Conservation (phyloP, 2,888 invertebrate genomes). For the Uloborus plumipes region DNA sequence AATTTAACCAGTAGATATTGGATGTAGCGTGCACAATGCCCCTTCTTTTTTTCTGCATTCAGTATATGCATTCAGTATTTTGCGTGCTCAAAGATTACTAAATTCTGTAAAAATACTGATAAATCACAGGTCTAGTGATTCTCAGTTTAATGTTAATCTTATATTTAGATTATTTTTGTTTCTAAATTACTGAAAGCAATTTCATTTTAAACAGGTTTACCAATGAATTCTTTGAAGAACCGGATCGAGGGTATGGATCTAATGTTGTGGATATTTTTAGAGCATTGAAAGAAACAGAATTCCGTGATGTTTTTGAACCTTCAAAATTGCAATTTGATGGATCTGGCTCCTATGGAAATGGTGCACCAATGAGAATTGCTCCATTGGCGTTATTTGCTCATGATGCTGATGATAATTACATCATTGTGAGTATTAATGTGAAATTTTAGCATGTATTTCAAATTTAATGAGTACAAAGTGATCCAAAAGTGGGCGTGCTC, state of each 20-base stretch:
- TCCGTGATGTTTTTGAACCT: constrained; percentile 77
- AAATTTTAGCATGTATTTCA: too few relatives aligned
- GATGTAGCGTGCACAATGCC: too few relatives aligned
- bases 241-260: constrained; percentile 78
- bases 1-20: too few relatives aligned
- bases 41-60: too few relatives aligned
- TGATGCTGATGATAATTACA: constrained; percentile 71
- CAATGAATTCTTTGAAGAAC: constrained; percentile 77
- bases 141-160: too few relatives aligned
- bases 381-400: constrained; percentile 78
- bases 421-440: constrained; percentile 23
- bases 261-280: constrained; percentile 74
- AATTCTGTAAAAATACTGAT: too few relatives aligned
- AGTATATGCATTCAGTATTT: too few relatives aligned
- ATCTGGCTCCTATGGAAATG: constrained; percentile 82
- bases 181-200: neutral
- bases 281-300: constrained; percentile 74
- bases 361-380: constrained; percentile 81
- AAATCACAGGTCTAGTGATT: too few relatives aligned
- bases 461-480: too few relatives aligned
- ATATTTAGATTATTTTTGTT: neutral
- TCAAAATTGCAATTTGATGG: constrained; percentile 79
- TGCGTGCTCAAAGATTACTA: too few relatives aligned
- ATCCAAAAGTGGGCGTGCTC: too few relatives aligned
- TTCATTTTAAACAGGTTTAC: constrained; percentile 74